Evolutionary conservation across 2,797 vertebrate species (phyloP), one percentile per base, ranked within the genome.

Genomic region (Cryptoprocta ferox): DNA sequence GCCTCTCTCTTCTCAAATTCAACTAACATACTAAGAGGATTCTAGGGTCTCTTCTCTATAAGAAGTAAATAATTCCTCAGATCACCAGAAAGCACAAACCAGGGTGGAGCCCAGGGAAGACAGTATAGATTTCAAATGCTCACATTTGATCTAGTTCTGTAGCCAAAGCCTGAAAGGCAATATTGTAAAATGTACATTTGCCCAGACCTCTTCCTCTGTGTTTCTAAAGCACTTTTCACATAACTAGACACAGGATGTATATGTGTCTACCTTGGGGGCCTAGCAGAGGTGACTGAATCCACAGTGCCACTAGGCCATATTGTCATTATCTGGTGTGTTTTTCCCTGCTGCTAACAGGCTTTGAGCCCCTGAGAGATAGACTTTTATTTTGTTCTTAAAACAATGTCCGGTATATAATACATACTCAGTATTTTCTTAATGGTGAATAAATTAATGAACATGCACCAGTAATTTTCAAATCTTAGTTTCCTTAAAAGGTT

Each of bases 401-500:
- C 28, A 78, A 6, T 92, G 68, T 68, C 61, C 93, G 94, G 30
- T 59, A 70, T 82, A 80, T 45, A 93, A 76, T 50, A 97, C n/a
- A 94, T 21, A 48, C 21, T 89, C 7, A 63, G 75, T 59, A 85
- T 92, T 89, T 93, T 95, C 79, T 91, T 94, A 88, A 80, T 89
- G 7, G 63, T 87, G 65, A 87, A 89, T 87, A 90, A 90, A 87
- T 93, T 75, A 92, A 87, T 92, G 48, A 97, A 93, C 32, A 91
- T 48, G 8, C 4, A 91, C 5, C n/a, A 94, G 80, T 66, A 91
- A 92, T 65, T 92, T 92, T 14, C 70, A 91, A 91, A 91, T 93
- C 50, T 94, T 80, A 73, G 10, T 84, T 93, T 98, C 63, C 70
- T 95, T 78, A 83, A 92, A 97, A 83, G 37, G n/a, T 96, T 82